Conservation (phyloP, 23 tunicate species). For the Botrylloides violaceus region DNA sequence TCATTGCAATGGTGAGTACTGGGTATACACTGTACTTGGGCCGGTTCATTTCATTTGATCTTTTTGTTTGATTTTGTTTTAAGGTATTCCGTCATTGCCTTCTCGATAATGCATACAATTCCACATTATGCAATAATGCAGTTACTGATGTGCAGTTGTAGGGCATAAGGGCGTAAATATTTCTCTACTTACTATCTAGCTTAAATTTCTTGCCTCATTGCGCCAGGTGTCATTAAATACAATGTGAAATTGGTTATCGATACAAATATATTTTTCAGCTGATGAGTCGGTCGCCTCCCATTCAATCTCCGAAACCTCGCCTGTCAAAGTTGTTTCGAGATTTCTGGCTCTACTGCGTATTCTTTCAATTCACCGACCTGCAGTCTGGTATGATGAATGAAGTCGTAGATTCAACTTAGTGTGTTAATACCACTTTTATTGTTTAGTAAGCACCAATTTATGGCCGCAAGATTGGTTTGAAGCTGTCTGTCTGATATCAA, state of each 20-base stretch:
- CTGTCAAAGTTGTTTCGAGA: slow-evolving; percentile 84
- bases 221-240: background rate
- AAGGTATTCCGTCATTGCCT: too few species aligned
- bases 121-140: too few species aligned
- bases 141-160: too few species aligned
- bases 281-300: slow-evolving; percentile 57
- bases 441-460: slow-evolving; percentile 18
- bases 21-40: too few species aligned
- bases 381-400: slow-evolving; percentile 40
- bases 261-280: slow-evolving; percentile 23
- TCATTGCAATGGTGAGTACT: slow-evolving; percentile 80
- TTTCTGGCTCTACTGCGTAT: slow-evolving; percentile 97
- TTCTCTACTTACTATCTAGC: too few species aligned
- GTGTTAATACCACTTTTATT: background rate
- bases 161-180: too few species aligned
- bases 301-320: slow-evolving; percentile 50
- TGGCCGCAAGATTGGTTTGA: slow-evolving; percentile 81
- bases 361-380: slow-evolving; percentile 71
- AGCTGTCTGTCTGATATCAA: slow-evolving; percentile 58
- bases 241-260: background rate
- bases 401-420: background rate
- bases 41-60: too few species aligned
- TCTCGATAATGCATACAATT: too few species aligned
- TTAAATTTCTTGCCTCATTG: too few species aligned
- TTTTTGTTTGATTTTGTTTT: too few species aligned